A percentile compares a stretch with the other conserved stretches of the same genome.
These are phyloP conservation scores for Mionectes olivaceus DNA, from an alignment of 2,797 vertebrate genomes.

Conservation along the genomic window DNA sequence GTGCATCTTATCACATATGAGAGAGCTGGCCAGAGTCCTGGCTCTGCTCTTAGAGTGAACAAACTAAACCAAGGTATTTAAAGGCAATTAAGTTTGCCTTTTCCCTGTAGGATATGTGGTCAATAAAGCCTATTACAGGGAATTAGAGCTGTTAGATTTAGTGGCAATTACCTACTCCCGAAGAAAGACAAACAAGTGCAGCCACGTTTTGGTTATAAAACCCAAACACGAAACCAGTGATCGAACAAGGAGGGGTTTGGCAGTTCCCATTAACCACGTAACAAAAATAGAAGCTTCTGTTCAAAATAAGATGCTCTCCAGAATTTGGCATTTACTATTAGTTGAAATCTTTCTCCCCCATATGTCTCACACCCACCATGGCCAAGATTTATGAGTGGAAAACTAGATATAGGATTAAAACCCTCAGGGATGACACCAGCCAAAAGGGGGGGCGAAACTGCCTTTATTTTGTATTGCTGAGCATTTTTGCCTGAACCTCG, in stretches of 20 bases:
- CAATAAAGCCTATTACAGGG: constrained; percentile 6
- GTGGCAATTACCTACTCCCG: background rate
- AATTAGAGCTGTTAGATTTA: constrained; percentile 33
- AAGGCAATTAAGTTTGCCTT: constrained; percentile 39
- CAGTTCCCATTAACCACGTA: background rate
- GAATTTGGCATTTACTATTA: background rate
- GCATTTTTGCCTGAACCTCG: background rate
- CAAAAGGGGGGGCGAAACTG: background rate
- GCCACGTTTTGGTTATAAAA: background rate
- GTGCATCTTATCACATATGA: rapidly evolving
- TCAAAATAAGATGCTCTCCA: background rate
- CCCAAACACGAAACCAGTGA: background rate
- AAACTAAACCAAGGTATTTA: constrained; percentile 11
- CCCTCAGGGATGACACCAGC: background rate
- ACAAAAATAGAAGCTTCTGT: constrained; percentile 15
- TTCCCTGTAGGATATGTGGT: background rate
- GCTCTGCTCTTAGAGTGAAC: background rate
- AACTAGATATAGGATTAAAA: background rate
- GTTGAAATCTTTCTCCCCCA: background rate
- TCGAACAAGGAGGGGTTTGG: background rate
- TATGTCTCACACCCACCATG: background rate
- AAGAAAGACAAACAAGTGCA: background rate
- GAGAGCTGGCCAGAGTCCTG: background rate
- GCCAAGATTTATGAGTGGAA: background rate
- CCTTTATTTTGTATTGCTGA: background rate